Conservation (phyloP, 2,888 invertebrate species). For the Geophilus truncorum region DNA sequence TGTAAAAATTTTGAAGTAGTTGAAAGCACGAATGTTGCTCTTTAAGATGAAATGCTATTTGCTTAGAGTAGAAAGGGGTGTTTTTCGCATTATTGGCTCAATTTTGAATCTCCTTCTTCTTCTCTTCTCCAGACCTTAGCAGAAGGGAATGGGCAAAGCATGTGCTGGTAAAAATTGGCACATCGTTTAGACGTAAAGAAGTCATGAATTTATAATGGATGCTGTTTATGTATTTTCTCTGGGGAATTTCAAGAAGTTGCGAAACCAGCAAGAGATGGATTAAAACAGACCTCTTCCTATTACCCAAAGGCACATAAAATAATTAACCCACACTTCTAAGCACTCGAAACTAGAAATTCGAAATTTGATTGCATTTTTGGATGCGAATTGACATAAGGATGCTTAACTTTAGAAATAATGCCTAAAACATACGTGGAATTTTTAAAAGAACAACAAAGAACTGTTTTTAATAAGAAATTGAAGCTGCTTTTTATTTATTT, state of each 20-base stretch:
- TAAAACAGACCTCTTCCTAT: neutral
- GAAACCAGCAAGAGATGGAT: neutral
- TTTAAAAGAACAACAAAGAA: neutral
- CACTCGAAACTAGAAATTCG: too few species aligned
- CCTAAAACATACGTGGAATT: neutral
- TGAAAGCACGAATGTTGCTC: neutral
- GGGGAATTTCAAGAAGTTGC: neutral
- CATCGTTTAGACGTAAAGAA: neutral
- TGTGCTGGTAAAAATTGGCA: neutral
- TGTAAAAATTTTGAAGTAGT: neutral
- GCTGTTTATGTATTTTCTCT: neutral
- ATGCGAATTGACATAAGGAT: neutral
- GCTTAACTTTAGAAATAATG: neutral
- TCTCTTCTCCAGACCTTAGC: neutral
- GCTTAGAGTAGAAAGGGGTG: neutral
- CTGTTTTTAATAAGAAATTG: neutral
- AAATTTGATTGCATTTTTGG: neutral
- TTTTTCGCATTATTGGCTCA: neutral
- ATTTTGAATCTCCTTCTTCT: neutral
- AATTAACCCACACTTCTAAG: too few species aligned
- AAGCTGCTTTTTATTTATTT: neutral
- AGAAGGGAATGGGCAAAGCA: neutral
- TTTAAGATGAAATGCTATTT: neutral
- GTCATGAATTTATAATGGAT: neutral
- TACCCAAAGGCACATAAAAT: neutral